A percentile compares a stretch with the other conserved stretches of the same genome.
phyloP scores from a whole-genome alignment of 2,113 vertebrate genomes.

The Noturus placidus region DNA sequence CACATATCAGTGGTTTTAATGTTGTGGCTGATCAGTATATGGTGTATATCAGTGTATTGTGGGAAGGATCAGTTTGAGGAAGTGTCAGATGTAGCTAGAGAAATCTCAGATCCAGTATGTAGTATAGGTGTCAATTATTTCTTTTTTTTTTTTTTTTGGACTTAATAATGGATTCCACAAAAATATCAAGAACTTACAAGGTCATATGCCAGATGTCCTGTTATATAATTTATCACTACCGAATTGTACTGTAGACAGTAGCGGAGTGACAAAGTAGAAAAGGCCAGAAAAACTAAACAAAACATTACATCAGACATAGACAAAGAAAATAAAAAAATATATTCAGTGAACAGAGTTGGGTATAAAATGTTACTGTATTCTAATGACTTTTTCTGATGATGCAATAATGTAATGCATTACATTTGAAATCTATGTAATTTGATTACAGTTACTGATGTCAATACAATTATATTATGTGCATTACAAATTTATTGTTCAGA shows the following conservation, averaged over 20 bases:
- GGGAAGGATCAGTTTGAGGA: background rate
- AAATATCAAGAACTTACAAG: background rate
- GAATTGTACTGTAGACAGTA: background rate
- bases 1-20: background rate
- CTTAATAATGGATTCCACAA: background rate
- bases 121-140: background rate
- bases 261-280: background rate
- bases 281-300: background rate
- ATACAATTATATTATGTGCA: no score
- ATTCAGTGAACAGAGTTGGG: background rate
- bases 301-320: background rate
- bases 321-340: no score
- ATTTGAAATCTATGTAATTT: no score
- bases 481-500: no score
- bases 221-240: conserved; percentile 3
- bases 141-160: background rate
- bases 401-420: no score
- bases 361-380: no score
- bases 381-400: no score
- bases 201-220: background rate
- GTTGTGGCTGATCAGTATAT: no score
- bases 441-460: no score
- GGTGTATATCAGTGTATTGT: no score
- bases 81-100: background rate
- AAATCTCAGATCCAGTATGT: background rate